phyloP scores from a whole-genome alignment of 1,140 invertebrate genomes.

The Bacillus rossius region DNA sequence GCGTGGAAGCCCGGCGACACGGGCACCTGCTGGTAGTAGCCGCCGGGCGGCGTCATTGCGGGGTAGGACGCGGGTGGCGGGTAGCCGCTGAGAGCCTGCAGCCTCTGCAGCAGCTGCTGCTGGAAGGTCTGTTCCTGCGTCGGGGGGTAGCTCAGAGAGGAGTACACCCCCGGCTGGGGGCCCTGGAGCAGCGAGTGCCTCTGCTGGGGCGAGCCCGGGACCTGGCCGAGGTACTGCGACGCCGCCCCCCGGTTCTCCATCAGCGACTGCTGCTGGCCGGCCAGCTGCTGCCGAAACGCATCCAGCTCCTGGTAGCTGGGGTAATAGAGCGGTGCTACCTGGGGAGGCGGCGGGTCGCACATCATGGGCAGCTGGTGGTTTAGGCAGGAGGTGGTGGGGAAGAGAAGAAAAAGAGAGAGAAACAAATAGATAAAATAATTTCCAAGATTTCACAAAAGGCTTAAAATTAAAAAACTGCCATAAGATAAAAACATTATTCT shows the following conservation, averaged over 20 bases:
- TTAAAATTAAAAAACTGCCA: too few relatives aligned
- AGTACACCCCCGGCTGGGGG: conserved; percentile 18
- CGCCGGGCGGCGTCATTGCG: conserved; percentile 31
- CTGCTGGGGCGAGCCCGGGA: conserved; percentile 22
- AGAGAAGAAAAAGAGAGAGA: neutral
- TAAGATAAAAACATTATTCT: too few relatives aligned
- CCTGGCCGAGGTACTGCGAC: conserved; percentile 6
- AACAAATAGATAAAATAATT: too few relatives aligned
- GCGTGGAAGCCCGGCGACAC: conserved; percentile 10
- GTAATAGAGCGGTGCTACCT: conserved; percentile 26
- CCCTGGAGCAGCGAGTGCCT: conserved; percentile 6
- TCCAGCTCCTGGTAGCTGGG: conserved; percentile 32
- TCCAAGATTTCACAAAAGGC: too few relatives aligned
- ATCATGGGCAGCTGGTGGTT: conserved; percentile 15
- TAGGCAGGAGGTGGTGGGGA: neutral
- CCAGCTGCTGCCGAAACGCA: conserved; percentile 24
- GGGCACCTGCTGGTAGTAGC: neutral
- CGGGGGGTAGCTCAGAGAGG: conserved; percentile 36
- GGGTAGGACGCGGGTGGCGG: conserved; percentile 32
- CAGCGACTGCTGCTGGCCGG: conserved; percentile 11
- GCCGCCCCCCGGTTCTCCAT: conserved; percentile 17
- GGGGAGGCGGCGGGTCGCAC: conserved; percentile 30
- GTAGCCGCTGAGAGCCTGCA: conserved; percentile 47
- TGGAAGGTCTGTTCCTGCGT: conserved; percentile 44
- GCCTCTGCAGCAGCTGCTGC: conserved; percentile 49